Base-by-base conservation (phyloP, 2,888 invertebrate genomes). In the Temnothorax rugatulus region DNA sequence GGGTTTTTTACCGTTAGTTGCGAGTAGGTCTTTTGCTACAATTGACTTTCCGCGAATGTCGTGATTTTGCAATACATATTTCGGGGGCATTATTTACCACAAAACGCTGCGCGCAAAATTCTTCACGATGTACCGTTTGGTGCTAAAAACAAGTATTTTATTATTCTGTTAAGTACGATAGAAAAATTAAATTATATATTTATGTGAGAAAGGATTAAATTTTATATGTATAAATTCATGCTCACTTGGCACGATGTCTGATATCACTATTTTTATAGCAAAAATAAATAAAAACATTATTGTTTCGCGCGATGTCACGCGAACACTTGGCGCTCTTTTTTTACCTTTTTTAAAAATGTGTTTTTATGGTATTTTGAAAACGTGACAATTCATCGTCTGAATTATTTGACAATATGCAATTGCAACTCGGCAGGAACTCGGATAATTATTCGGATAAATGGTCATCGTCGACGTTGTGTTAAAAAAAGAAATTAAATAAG, bases 71-170 rank as follows among this genome's bases (percentile, higher is more conserved):
- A 84, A 69, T 76, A 86, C 84, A 84, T 88, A 87, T 90, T 90
- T 90, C 86, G 82, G 92, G 92, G 90, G 91, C 91, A 91, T 92
- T 92, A 91, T 89, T 90, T n/a, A 73, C 61, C 61, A 38, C 59
- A 29, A 61, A 68, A 47, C 21, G 41, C 3, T 52, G 8, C 29
- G 61, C 68, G 69, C 71, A 47, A 73, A 47, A 71, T n/a, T 79
- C 7, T 50, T 61, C 54, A 41, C 29, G 44, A 54, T 73, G 41
- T 61, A 21, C 15, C 38, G 11, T 57, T 69, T 71, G 73, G 73
- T 79, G 71, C 73, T 69, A 81, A 25, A 47, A 38, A 57, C 29
- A 75, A 77, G 34, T 29, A 29, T 29, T 29, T 29, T 29, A 29
- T 29, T 29, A 29, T 29, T 29, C 29, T 29, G 4, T 29, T 29